Evolutionary conservation across 2,888 invertebrate species (phyloP).

Genomic region (Drosophila borealis): DNA sequence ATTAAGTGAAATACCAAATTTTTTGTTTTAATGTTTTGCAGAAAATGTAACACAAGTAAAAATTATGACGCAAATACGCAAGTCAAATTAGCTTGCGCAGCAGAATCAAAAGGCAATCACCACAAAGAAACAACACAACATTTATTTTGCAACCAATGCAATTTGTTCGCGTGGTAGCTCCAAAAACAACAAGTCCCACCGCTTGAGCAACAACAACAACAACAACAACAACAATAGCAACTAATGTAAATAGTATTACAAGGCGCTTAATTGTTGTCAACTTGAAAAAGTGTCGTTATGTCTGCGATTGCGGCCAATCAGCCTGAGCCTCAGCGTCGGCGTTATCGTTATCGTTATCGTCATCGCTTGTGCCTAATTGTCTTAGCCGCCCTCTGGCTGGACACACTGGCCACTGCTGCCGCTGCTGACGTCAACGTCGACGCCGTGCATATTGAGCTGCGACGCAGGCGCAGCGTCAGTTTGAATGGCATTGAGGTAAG

Average conservation of each 20-base stretch:
- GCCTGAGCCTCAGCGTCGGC: conserved; percentile 28
- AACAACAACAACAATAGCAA: conserved; percentile 38
- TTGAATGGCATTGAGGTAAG: conserved; percentile 83
- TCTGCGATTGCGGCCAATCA: conserved; percentile 43
- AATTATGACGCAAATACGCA: conserved; percentile 61
- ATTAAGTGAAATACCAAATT: conserved; percentile 27
- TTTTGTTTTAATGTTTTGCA: conserved; percentile 21
- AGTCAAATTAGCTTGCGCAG: conserved; percentile 56
- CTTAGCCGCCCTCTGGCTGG: conserved; percentile 62
- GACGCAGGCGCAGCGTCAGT: conserved; percentile 81
- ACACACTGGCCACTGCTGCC: conserved; percentile 35
- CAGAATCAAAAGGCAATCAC: conserved; percentile 21
- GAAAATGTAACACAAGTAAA: conserved; percentile 56
- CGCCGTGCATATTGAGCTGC: conserved; percentile 80
- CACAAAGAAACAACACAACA: conserved; percentile 3
- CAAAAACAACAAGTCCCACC: conserved; percentile 33
- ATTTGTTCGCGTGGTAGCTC: conserved; percentile 53
- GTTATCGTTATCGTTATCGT: conserved; percentile 28
- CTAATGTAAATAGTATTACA: conserved; percentile 58
- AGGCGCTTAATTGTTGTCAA: conserved; percentile 48
- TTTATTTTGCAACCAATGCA: conserved; percentile 60
- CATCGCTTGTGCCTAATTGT: conserved; percentile 60
- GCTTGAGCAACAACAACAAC: conserved; percentile 15
- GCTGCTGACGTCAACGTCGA: conserved; percentile 3
- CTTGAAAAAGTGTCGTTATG: conserved; percentile 57